These are phyloP conservation scores for Platycercus adscitus DNA, from an alignment of 2,113 vertebrate species.

Conservation along the genomic window DNA sequence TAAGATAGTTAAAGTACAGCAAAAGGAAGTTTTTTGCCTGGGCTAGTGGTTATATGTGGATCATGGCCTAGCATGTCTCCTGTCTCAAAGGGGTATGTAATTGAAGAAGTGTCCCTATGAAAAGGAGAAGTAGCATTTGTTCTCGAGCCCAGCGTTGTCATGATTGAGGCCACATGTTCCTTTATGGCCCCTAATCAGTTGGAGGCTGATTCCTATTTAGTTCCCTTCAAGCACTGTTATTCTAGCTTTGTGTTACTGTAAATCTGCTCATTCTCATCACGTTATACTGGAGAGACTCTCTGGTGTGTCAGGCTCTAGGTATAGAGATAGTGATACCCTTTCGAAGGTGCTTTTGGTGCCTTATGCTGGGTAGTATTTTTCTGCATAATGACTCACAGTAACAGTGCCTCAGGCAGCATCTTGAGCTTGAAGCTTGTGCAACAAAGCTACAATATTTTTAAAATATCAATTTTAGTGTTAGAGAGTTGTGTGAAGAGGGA, in stretches of 20 bases:
- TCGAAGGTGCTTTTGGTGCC: neutral
- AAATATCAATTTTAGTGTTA: neutral
- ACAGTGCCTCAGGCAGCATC: neutral
- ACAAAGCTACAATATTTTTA: neutral
- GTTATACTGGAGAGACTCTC: neutral
- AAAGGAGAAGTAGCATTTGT: slow-evolving; percentile 48
- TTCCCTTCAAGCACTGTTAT: slow-evolving; percentile 50
- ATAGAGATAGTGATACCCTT: neutral
- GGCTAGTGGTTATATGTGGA: neutral
- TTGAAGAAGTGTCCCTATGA: slow-evolving; percentile 51
- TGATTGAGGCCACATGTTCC: slow-evolving; percentile 63
- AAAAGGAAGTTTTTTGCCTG: slow-evolving; percentile 9
- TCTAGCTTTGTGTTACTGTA: slow-evolving; percentile 53
- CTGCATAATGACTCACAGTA: neutral
- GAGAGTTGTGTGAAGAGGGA: neutral
- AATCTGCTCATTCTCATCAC: neutral
- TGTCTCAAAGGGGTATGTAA: slow-evolving; percentile 31
- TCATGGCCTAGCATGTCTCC: neutral
- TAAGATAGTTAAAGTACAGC: neutral
- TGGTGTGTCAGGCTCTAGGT: neutral
- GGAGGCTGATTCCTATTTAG: slow-evolving; percentile 43
- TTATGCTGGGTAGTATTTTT: slow-evolving; percentile 14
- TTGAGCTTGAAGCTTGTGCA: neutral
- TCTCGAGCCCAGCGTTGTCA: neutral
- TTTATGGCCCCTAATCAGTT: slow-evolving; percentile 13